These are phyloP conservation scores for Trematocara zebra DNA, from an alignment of 2,113 vertebrate genomes.

Conservation along the genomic window DNA sequence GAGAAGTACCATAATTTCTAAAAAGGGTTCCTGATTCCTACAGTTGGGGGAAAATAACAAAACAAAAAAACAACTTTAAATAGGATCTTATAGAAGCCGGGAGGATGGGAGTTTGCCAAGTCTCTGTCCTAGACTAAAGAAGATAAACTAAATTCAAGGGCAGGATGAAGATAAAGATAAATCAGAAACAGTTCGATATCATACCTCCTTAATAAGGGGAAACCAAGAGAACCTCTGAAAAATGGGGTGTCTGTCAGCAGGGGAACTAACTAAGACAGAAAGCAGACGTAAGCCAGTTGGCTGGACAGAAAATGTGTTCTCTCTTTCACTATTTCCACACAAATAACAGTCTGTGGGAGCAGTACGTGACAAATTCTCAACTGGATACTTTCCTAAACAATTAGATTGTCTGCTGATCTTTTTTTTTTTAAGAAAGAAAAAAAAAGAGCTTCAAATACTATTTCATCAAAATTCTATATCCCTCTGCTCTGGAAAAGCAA, in stretches of 20 bases:
- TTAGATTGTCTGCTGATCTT: neutral
- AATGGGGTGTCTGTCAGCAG: conserved; percentile 2
- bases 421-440: neutral
- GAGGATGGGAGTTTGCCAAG: neutral
- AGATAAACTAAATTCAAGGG: neutral
- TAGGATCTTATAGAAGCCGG: neutral
- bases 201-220: neutral
- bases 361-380: conserved; percentile 3
- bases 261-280: conserved; percentile 28
- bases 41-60: neutral
- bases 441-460: neutral
- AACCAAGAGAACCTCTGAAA: neutral
- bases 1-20: neutral
- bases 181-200: neutral
- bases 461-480: neutral
- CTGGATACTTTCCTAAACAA: neutral
- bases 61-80: neutral
- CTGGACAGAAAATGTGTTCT: conserved; percentile 1
- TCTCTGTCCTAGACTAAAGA: neutral
- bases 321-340: conserved; percentile 17
- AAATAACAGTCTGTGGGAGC: neutral
- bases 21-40: neutral
- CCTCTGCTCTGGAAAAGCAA: neutral
- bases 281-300: conserved; percentile 11
- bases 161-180: neutral